phyloP scores from a whole-genome alignment of 2,113 vertebrate genomes.

The Cavia aperea region DNA sequence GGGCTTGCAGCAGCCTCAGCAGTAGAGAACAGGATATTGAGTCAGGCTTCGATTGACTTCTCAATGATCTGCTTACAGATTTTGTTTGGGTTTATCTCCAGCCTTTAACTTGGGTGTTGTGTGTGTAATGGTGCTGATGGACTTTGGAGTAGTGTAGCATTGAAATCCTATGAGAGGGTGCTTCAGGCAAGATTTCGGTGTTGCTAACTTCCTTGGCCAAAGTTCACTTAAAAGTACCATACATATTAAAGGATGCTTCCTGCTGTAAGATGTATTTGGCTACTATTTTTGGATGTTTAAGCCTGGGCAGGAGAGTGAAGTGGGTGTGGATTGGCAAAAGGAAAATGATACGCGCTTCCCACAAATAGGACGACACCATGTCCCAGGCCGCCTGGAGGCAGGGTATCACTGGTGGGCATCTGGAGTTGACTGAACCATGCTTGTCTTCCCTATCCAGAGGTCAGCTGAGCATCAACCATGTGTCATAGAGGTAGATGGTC shows the following conservation, averaged over 20 bases:
- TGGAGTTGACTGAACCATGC: neutral
- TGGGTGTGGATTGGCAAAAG: neutral
- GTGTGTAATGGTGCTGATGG: neutral
- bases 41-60: neutral
- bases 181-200: neutral
- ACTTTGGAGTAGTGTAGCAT: no score
- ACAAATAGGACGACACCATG: neutral
- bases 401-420: neutral
- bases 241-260: neutral
- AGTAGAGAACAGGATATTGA: neutral
- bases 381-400: neutral
- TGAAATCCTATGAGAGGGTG: neutral
- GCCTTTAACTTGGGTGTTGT: neutral
- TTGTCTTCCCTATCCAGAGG: neutral
- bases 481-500: neutral
- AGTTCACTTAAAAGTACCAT: neutral
- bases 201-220: neutral
- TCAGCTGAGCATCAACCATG: neutral
- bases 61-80: neutral
- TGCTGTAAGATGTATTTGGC: neutral
- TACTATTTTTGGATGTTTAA: neutral
- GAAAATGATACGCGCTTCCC: neutral
- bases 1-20: neutral
- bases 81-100: neutral
- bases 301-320: neutral